Evolutionary conservation across 1,140 invertebrate genomes (phyloP).

Genomic region (Yoshiicerus persimilis): DNA sequence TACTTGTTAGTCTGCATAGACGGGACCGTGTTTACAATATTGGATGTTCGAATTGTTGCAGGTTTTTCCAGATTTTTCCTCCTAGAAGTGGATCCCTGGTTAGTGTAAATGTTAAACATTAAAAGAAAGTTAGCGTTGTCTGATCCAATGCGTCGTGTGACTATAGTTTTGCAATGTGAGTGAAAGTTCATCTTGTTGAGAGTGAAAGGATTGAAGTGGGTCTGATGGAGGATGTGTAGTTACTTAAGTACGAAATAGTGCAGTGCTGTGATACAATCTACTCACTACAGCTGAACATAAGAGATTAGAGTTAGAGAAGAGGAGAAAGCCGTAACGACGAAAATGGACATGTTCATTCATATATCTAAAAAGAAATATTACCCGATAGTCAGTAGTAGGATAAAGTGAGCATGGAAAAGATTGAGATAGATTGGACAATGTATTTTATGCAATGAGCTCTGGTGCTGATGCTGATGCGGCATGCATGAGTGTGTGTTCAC

Average conservation of each 20-base stretch:
- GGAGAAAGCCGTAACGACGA: not conserved
- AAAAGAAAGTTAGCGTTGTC: not conserved
- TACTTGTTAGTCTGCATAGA: too few species aligned
- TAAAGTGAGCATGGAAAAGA: conserved; percentile 16
- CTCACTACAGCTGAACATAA: not conserved
- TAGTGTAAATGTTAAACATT: not conserved
- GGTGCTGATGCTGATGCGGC: not conserved
- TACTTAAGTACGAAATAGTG: not conserved
- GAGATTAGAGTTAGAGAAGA: not conserved
- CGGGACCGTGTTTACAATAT: too few species aligned
- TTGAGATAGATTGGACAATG: conserved; percentile 20
- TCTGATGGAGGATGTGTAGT: not conserved
- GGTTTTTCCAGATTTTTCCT: too few species aligned
- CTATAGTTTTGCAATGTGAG: not conserved
- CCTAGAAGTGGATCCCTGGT: not conserved
- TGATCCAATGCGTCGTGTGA: not conserved
- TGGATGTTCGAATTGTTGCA: too few species aligned
- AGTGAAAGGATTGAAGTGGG: not conserved
- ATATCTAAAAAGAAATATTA: not conserved
- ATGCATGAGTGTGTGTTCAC: not conserved
- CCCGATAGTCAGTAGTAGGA: not conserved
- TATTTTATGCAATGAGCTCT: conserved; percentile 14
- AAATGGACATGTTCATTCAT: not conserved
- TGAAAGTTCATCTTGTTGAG: conserved; percentile 8
- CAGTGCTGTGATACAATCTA: not conserved